Base-by-base conservation (phyloP, 1,140 invertebrate genomes). In the Periplaneta americana region DNA sequence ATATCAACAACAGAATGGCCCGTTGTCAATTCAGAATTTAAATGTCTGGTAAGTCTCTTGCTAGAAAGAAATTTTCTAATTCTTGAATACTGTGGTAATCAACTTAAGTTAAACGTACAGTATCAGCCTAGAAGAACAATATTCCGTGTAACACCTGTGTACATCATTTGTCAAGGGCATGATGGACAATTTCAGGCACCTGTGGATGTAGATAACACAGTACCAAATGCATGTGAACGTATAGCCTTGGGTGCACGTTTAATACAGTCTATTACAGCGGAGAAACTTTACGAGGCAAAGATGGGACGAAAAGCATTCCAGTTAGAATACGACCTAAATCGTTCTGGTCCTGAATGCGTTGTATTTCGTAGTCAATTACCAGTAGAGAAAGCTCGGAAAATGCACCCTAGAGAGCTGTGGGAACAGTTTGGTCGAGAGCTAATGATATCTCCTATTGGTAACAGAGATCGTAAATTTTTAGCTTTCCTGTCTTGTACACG, bases 401-500 rank as follows among this genome's bases (percentile, higher is more conserved):
- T 96, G 92, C 92, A 91, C 76, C 94, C 96, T 85, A 91, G 93
- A 76, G 93, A 96, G 82, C 87, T 98, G 37, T 99, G 97, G 97
- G 92, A 94, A 84, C 88, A 94, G 86, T 93, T 98, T 85, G 96
- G 94, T 5, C 91, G 93, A 82, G 91, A 92, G 86, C 89, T 98
- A 39, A 94, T 98, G 91, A 90, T 91, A 81, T 89, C 88, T 88
- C 93, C 83, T 86, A 89, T 90, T 87, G 92, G 88, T 85, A 93
- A 88, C 86, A 93, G 89, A 86, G 92, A 90, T 82, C 93, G 92
- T 86, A 99, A 97, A 87, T 98, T 95, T 88, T 90, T 98, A 76
- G 96, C 94, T 1, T 98, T 98, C 86, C 90, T 98, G 78, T 95
- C 95, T 0, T 97, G 96, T 86, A 98, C 96, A 0, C 89, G 92